Evolutionary conservation across 2,888 invertebrate genomes (phyloP), one percentile per base, ranked within the genome.

Genomic region (Heliconius ethilla): DNA sequence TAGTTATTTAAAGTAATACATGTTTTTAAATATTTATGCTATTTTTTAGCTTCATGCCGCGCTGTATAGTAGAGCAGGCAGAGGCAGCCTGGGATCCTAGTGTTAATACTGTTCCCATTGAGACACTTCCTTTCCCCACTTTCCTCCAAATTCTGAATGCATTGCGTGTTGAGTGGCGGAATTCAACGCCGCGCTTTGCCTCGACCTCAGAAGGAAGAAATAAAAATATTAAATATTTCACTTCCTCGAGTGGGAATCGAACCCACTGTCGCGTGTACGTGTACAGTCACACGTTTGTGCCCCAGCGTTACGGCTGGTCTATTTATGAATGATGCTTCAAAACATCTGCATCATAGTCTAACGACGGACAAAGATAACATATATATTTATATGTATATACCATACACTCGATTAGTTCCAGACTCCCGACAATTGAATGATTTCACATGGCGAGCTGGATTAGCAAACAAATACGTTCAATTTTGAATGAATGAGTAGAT

Each of bases 381-480:
- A 51, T 51, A 51, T 45, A 45, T 45, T 40, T 45, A 15, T 45
- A 15, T 45, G 25, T 29, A 9, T 55, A 22, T 33, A 29, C 33
- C 65, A 11, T 4, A 15, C 63, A 40, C 22, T 63, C 25, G 37
- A 75, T 70, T 70, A 55, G 40, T 70, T 70, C 25, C 25, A 70
- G 70, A 27, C 27, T 29, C 27, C 29, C 55, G 70, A 51, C 55
- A 55, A 27, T 29, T 27, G 70, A 70, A 22, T 51, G 51, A 51
- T 70, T 33, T 33, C 22, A 51, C 25, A 51, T 15, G 51, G 70
- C 51, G 13, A 40, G 40, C 11, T 40, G 25, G 25, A 69, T 40
- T 69, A 37, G n/a, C 40, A 66, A 66, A 66, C 33, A 66, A 33
- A 66, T 66, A 66, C 66, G 10, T 66, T 7, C 33, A 33, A 66